Base-by-base conservation (phyloP, 2,113 vertebrate genomes). In the Zapornia atra region DNA sequence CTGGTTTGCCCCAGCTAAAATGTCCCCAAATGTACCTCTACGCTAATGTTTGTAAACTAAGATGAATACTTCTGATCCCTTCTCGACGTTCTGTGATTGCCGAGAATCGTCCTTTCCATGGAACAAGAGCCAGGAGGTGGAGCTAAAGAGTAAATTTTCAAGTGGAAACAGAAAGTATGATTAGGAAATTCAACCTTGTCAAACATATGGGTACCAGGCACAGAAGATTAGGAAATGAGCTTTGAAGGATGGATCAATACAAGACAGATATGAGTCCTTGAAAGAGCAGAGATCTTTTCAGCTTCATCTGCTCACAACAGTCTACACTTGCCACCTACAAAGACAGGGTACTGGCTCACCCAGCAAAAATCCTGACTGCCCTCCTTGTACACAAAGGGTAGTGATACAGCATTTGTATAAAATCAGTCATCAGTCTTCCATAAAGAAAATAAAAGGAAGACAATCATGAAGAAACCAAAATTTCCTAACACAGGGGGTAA, bases 141-240 rank as follows among this genome's bases (percentile, higher is more conserved):
- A 96, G 95, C 90, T 90, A 94, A 96, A 94, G 90, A 94, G 88
- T 90, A 92, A 88, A 86, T 93, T 94, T 93, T 95, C 72, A 75
- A 90, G 82, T 56, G 33, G 71, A 18, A 94, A 19, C 57, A 53
- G 68, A 46, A 38, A 8, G 2, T 31, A 46, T 19, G 14, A 12
- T 60, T 12, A 75, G 33, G 64, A 94, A 93, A 90, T 60, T 82
- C 56, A 68, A n/a, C 76, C 24, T 86, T 68, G 71, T 88, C 88
- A 75, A 63, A 64, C 15, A 20, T 33, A 36, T 5, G 13, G 18
- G 38, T 54, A 72, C 12, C 3, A 3, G 28, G 56, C 42, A 60
- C 40, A 86, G 51, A 17, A 73, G 29, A n/a, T 69, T 40, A 82
- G 46, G 44, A 72, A 64, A 68, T 12, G 11, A 92, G 33, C 42